phyloP scores from a whole-genome alignment of 2,888 invertebrate species.

The Thecocarcelia acutangulata region DNA sequence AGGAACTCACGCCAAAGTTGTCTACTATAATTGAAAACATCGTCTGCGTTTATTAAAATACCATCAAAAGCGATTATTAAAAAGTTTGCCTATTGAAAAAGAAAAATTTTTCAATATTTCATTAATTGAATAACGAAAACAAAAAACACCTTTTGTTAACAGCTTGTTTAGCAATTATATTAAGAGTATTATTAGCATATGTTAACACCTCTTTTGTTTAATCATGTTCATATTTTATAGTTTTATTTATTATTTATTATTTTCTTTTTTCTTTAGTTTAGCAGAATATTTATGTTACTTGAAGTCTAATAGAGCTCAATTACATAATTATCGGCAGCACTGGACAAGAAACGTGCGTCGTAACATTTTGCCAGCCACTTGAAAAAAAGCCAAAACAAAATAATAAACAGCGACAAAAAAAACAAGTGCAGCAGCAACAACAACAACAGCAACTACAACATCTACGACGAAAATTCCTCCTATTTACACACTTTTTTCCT shows the following conservation, averaged over 20 bases:
- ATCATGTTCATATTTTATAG: background rate
- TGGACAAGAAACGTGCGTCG: constrained; percentile 55
- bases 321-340: constrained; percentile 65
- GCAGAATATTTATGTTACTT: constrained; percentile 65
- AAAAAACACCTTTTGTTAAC: constrained; percentile 12
- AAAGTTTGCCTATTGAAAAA: too few species aligned
- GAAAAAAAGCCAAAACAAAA: background rate
- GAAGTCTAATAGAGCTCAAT: constrained; percentile 65
- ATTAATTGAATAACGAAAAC: background rate
- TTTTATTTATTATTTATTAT: background rate
- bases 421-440: too few species aligned
- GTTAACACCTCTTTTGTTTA: constrained; percentile 57
- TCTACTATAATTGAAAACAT: too few species aligned
- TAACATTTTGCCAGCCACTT: constrained; percentile 38
- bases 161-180: constrained; percentile 30
- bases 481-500: constrained; percentile 40
- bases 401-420: background rate
- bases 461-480: constrained; percentile 11
- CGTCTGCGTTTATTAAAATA: too few species aligned
- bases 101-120: background rate
- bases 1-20: too few species aligned
- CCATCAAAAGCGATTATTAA: too few species aligned
- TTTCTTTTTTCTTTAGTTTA: constrained; percentile 24
- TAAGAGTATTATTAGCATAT: constrained; percentile 40
- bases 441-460: constrained; percentile 14